Percentiles rank a stretch among this genome's conserved stretches.
Evolutionary conservation across 2,888 invertebrate species (phyloP).

Genomic region (Heliothis peltigera): DNA sequence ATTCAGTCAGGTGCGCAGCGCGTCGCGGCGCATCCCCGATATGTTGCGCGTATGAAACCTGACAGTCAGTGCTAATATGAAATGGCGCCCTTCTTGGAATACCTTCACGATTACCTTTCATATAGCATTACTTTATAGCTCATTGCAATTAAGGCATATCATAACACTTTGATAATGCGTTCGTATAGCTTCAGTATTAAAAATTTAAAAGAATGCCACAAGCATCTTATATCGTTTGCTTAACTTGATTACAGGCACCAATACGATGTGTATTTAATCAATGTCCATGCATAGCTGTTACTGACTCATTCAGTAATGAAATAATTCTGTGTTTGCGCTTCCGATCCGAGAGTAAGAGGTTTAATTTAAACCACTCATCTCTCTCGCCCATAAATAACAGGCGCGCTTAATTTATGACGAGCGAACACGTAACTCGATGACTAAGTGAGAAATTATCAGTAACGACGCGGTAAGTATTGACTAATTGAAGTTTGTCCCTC

Average conservation of each 20-base stretch:
- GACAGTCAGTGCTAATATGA: slow-evolving; percentile 69
- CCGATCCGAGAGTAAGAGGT: slow-evolving; percentile 36
- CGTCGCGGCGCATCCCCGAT: slow-evolving; percentile 71
- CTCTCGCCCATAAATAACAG: slow-evolving; percentile 49
- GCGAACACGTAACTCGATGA: slow-evolving; percentile 62
- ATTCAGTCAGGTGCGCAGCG: slow-evolving; percentile 68
- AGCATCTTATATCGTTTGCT: not conserved
- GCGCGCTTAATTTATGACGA: slow-evolving; percentile 62
- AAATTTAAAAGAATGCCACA: too few species aligned
- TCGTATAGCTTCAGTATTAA: too few species aligned
- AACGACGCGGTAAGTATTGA: slow-evolving; percentile 54
- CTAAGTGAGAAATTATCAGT: slow-evolving; percentile 68
- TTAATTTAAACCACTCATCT: slow-evolving; percentile 53
- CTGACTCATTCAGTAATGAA: slow-evolving; percentile 33
- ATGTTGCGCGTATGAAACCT: slow-evolving; percentile 66
- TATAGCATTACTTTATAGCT: slow-evolving; percentile 12
- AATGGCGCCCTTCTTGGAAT: slow-evolving; percentile 69
- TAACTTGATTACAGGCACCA: slow-evolving; percentile 8
- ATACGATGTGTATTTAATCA: slow-evolving; percentile 18
- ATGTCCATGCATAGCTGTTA: slow-evolving; percentile 33
- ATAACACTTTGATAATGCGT: not conserved
- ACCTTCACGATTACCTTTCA: slow-evolving; percentile 57
- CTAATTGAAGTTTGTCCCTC: slow-evolving; percentile 62
- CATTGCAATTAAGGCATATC: slow-evolving; percentile 9
- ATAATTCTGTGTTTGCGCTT: slow-evolving; percentile 27